These are phyloP conservation scores for Cataglyphis rosenhaueri DNA, from an alignment of 2,888 invertebrate species.

Conservation along the genomic window DNA sequence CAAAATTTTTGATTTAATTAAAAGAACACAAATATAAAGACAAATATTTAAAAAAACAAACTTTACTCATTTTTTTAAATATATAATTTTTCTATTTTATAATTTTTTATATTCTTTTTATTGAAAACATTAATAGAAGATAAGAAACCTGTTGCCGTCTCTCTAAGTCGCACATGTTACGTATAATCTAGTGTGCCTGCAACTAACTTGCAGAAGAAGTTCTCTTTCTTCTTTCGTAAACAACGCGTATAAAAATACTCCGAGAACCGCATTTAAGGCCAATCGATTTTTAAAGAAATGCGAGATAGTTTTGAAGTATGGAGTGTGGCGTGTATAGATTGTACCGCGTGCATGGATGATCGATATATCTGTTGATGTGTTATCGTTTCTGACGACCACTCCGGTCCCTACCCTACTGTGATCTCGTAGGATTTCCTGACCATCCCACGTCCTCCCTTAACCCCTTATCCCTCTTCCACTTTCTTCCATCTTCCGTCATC, in stretches of 20 bases:
- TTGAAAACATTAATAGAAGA: background rate
- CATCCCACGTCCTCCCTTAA: constrained; percentile 61
- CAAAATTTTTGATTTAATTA: background rate
- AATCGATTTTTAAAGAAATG: constrained; percentile 58
- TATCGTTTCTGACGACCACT: constrained; percentile 79
- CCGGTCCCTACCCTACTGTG: constrained; percentile 63
- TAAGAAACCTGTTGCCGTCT: constrained; percentile 26
- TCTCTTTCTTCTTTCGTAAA: background rate
- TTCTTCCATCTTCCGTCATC: constrained; percentile 59
- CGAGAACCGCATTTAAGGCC: constrained; percentile 12
- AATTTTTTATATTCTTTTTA: background rate
- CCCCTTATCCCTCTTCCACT: constrained; percentile 59
- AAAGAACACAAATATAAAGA: background rate
- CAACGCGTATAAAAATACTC: background rate
- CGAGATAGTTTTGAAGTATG: constrained; percentile 43
- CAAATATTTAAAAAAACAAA: background rate
- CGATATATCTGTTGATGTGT: constrained; percentile 80
- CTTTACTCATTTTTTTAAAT: background rate
- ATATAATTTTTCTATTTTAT: background rate
- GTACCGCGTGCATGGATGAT: constrained; percentile 76
- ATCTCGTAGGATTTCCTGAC: constrained; percentile 52
- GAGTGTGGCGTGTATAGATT: constrained; percentile 50
- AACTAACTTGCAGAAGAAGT: background rate
- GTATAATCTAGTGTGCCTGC: background rate
- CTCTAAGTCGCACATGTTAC: background rate